A percentile compares a stretch with the other conserved stretches of the same genome.
Conservation (phyloP, 2,797 vertebrate genomes). For the Amazona finschi region DNA sequence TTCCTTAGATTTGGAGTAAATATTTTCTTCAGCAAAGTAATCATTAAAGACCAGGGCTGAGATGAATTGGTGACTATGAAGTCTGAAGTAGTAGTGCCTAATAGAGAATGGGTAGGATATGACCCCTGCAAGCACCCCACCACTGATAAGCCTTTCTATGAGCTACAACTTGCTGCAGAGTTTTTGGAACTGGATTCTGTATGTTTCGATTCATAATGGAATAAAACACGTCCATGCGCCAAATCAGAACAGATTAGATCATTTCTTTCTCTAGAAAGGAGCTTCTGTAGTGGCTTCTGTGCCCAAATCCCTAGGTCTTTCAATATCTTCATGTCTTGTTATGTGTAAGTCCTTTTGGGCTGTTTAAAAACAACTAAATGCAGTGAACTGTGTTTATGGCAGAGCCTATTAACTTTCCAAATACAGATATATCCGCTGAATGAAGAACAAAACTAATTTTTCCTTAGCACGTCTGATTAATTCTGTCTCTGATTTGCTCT, state of each 20-base stretch:
- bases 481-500: conserved; percentile 12
- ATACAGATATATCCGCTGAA: not conserved
- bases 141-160: not conserved
- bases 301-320: not conserved
- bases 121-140: not conserved
- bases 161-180: not conserved
- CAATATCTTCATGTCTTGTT: not conserved
- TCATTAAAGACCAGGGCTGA: not conserved
- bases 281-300: not conserved
- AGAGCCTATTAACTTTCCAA: not conserved
- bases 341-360: not conserved
- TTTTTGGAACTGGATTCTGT: not conserved
- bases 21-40: not conserved
- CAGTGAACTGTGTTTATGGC: not conserved
- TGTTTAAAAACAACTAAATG: not conserved
- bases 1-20: not conserved
- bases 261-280: not conserved
- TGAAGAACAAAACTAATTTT: not conserved
- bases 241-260: not conserved
- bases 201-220: not conserved
- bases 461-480: not conserved
- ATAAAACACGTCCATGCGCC: not conserved
- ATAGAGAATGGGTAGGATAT: accelerated
- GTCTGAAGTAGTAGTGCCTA: not conserved
- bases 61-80: not conserved